Percentiles rank a stretch among this genome's conserved stretches.
These are phyloP conservation scores for Acrocyrtus sp. DNA, from an alignment of 2,888 invertebrate species.

Conservation along the genomic window DNA sequence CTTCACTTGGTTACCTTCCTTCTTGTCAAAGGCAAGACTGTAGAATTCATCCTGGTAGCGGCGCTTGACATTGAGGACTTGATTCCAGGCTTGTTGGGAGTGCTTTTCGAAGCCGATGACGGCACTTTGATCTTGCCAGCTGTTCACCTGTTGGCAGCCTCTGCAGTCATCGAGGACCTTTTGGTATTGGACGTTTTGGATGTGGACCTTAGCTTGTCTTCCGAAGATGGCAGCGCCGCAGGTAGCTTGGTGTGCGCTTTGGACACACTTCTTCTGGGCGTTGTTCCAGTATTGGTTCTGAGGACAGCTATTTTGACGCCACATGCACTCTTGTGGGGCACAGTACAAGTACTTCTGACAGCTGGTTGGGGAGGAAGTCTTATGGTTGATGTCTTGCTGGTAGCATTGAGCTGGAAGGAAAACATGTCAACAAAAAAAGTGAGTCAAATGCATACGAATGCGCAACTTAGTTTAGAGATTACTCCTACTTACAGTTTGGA, in stretches of 20 bases:
- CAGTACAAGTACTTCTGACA: constrained; percentile 34
- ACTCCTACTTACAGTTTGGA: background rate
- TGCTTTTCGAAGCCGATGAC: constrained; percentile 30
- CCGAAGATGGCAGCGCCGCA: constrained; percentile 31
- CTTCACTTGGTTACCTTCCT: constrained; percentile 22
- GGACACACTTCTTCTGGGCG: constrained; percentile 13
- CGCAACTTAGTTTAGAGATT: too few species aligned
- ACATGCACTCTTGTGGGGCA: constrained; percentile 19
- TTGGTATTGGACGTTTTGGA: constrained; percentile 30
- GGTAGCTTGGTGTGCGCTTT: constrained; percentile 8
- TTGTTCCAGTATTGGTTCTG: constrained; percentile 33
- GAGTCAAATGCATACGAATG: too few species aligned
- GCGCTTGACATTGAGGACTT: constrained; percentile 28
- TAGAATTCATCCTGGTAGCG: constrained; percentile 26
- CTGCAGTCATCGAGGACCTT: constrained; percentile 40
- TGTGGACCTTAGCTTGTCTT: constrained; percentile 10
- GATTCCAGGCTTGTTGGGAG: constrained; percentile 26
- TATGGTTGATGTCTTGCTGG: constrained; percentile 23
- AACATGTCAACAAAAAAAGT: background rate
- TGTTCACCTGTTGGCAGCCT: constrained; percentile 7
- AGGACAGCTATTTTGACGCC: constrained; percentile 12
- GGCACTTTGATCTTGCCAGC: constrained; percentile 12
- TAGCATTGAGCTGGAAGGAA: constrained; percentile 12
- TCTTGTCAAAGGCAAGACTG: constrained; percentile 35
- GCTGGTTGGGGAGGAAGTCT: constrained; percentile 10